Base-by-base conservation (phyloP, 2,113 vertebrate species). In the Dromaius novaehollandiae region DNA sequence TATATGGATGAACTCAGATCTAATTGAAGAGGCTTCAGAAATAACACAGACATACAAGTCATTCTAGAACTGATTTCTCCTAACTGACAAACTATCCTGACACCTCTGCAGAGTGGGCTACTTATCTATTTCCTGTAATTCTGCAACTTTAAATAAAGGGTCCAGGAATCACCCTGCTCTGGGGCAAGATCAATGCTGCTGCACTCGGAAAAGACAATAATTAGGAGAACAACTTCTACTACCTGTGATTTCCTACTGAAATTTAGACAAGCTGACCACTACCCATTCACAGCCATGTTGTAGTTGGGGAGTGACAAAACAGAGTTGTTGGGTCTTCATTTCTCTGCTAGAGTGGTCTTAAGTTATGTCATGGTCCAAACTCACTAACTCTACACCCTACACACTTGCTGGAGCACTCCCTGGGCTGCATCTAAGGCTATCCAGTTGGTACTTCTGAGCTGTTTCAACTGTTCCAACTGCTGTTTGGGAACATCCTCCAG, bases 21-120 rank as follows among this genome's bases (percentile, higher is more conserved):
- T 89, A 97, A 97, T 98, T 97, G 96, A 97, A 97, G 92, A 96
- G 60, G 76, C 87, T 96, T 95, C 87, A 94, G 68, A 97, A 98
- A 92, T 66, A 97, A 96, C 69, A 97, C 61, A 97, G 81, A 91
- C 85, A 96, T 94, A 95, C 95, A 97, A 89, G 93, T 89, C 63
- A 74, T 84, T 95, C 92, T 92, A 94, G 82, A 95, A 97, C 68
- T 82, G 87, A 92, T 96, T 96, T 94, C 84, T 97, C 93, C 94
- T 97, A 97, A 97, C 88, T 97, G 96, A 97, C 68, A 97, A 97
- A 96, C 96, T 97, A 96, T 89, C 75, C 90, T 97, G 77, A 75
- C 92, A 95, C 80, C n/a, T 95, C 87, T 92, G 87, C 91, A 94
- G 89, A 94, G 64, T 81, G 44, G 46, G 89, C 51, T 97, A 97